Evolutionary conservation across 2,888 invertebrate species (phyloP).

Genomic region (Hyposoter dolosus): DNA sequence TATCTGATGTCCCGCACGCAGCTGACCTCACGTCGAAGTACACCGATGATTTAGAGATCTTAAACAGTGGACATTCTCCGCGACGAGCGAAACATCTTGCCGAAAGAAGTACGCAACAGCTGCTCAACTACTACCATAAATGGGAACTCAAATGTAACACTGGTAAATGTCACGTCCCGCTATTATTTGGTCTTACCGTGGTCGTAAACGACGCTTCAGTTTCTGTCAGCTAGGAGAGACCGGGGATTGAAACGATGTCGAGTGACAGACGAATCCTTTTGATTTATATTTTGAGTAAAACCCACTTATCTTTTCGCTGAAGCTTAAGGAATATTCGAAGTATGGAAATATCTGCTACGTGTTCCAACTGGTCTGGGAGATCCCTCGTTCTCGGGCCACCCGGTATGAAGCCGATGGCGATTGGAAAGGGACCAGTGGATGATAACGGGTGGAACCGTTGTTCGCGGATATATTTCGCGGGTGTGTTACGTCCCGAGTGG

Average conservation of each 20-base stretch:
- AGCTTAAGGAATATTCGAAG: too few relatives aligned
- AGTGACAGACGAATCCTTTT: neutral
- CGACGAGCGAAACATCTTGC: neutral
- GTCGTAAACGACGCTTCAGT: too few relatives aligned
- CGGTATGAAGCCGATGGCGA: too few relatives aligned
- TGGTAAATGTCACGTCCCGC: conserved; percentile 2
- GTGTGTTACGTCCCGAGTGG: too few relatives aligned
- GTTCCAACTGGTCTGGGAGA: too few relatives aligned
- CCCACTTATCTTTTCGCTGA: neutral
- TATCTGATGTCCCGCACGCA: conserved; percentile 24
- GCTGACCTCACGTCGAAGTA: conserved; percentile 28
- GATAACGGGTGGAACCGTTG: too few relatives aligned
- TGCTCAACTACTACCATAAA: conserved; percentile 28
- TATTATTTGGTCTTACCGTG: neutral
- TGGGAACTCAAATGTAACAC: conserved; percentile 32
- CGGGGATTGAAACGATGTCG: neutral
- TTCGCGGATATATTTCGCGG: too few relatives aligned
- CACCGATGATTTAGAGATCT: conserved; percentile 18
- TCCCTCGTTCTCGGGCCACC: too few relatives aligned
- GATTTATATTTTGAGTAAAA: neutral
- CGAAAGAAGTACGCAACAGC: neutral
- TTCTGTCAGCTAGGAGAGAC: neutral
- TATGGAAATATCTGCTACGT: too few relatives aligned
- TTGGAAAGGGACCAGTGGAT: too few relatives aligned
- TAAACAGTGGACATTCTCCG: conserved; percentile 6